A percentile compares a stretch with the other conserved stretches of the same genome.
These are phyloP conservation scores for Limnothrissa miodon DNA, from an alignment of 2,113 vertebrate species.

Conservation along the genomic window DNA sequence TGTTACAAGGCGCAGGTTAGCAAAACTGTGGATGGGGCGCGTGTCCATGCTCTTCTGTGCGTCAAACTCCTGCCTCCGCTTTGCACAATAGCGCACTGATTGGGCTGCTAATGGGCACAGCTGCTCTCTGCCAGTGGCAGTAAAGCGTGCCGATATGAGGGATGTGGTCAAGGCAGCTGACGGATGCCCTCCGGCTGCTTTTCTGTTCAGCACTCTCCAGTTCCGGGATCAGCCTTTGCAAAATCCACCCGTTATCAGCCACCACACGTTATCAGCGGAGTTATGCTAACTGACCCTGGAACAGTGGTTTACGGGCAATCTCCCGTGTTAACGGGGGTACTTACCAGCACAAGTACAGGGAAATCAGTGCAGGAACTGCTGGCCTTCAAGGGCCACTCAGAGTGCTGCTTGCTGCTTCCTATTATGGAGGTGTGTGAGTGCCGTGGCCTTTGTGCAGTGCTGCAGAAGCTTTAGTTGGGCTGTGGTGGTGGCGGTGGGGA, in stretches of 20 bases:
- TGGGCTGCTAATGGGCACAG: not conserved
- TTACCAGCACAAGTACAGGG: not conserved
- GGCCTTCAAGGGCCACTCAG: not conserved
- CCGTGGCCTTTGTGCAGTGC: not conserved
- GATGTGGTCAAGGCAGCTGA: not conserved
- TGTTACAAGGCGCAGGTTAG: not conserved
- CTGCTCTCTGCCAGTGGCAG: not conserved
- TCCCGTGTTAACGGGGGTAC: not conserved
- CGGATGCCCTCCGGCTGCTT: not conserved
- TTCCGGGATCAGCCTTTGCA: not conserved
- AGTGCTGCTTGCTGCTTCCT: not conserved
- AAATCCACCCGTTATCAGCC: not conserved
- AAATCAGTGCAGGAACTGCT: not conserved
- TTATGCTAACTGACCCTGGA: not conserved
- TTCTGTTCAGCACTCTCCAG: not conserved
- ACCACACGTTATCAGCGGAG: not conserved
- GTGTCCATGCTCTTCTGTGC: not conserved
- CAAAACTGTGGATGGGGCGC: not conserved
- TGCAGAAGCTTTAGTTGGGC: not conserved
- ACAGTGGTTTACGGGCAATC: slow-evolving; percentile 5
- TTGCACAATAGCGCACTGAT: not conserved
- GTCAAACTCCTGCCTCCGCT: not conserved
- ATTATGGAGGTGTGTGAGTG: not conserved
- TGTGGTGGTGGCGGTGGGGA: no score
- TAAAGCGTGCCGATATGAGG: not conserved